Evolutionary conservation across 2,797 vertebrate species (phyloP), one percentile per base, ranked within the genome.

Genomic region (Chrosomus eos): DNA sequence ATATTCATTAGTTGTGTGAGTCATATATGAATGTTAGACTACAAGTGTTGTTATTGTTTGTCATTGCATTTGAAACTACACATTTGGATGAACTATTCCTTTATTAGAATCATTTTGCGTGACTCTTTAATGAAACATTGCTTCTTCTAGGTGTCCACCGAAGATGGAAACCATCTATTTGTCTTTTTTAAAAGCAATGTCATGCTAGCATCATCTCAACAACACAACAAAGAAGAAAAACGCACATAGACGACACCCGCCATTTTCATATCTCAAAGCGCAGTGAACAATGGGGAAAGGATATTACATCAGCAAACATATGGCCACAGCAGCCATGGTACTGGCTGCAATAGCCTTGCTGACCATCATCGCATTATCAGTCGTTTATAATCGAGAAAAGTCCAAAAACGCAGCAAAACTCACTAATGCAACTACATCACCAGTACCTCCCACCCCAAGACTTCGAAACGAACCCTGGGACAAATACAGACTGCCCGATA

Each of bases 371-470:
- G 95, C 96, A 0, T 93, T 99, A 77, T 94, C 97, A 0, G 96
- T 97, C 70, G 94, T 96, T 48, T 97, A 97, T 0, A 74, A 94
- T 6, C 94, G 97, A 88, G 97, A 97, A 91, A 98, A 96, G 92
- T 90, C 89, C 60, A 95, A 90, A 86, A 94, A 91, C 5, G 16
- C 75, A 0, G 53, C 45, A 7, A 18, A 43, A 1, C 19, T 68
- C 21, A 14, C 18, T 0, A 9, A 89, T 13, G 80, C 68, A 21
- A 70, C 83, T 10, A 21, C 70, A 60, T 93, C 78, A 1, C 0
- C 0, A 76, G 73, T 0, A 11, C 0, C 23, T 2, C 0, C 0
- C 23, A 2, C 40, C 0, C 21, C 0, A 0, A 0, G 0, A 7
- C 73, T 90, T 85, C 87, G 0, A 87, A 87, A 90, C 43, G 88